phyloP scores from a whole-genome alignment of 2,113 vertebrate genomes.

The Erythrolamprus reginae region DNA sequence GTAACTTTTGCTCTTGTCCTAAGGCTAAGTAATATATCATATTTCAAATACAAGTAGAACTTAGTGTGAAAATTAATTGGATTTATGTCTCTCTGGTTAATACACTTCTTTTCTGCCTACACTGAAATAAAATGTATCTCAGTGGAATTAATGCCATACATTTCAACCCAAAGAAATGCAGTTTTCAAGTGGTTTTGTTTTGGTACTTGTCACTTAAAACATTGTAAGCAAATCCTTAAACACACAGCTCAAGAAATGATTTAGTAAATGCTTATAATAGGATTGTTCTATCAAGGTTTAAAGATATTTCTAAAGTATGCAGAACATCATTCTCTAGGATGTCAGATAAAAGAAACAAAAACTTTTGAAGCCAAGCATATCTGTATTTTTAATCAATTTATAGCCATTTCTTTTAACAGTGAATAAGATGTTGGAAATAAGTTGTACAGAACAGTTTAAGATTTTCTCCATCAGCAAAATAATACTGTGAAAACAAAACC shows the following conservation, averaged over 20 bases:
- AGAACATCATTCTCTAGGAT: constrained; percentile 12
- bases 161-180: constrained; percentile 34
- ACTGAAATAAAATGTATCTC: constrained; percentile 4
- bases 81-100: background rate
- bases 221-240: constrained; percentile 47
- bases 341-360: background rate
- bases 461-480: background rate
- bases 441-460: background rate
- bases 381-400: constrained; percentile 27
- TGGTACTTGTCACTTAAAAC: constrained; percentile 25
- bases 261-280: constrained; percentile 46
- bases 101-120: constrained; percentile 10
- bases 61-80: background rate
- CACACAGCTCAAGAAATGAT: constrained; percentile 14
- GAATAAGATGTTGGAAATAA: background rate
- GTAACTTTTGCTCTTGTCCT: background rate
- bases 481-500: background rate
- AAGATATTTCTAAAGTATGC: constrained; percentile 16
- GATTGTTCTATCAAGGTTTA: constrained; percentile 38
- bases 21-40: background rate
- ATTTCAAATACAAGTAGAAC: constrained; percentile 8
- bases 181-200: constrained; percentile 1
- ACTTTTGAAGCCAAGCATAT: background rate
- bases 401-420: constrained; percentile 21
- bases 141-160: constrained; percentile 26